phyloP scores from a whole-genome alignment of 1,140 invertebrate genomes.

The Conus betulinus region DNA sequence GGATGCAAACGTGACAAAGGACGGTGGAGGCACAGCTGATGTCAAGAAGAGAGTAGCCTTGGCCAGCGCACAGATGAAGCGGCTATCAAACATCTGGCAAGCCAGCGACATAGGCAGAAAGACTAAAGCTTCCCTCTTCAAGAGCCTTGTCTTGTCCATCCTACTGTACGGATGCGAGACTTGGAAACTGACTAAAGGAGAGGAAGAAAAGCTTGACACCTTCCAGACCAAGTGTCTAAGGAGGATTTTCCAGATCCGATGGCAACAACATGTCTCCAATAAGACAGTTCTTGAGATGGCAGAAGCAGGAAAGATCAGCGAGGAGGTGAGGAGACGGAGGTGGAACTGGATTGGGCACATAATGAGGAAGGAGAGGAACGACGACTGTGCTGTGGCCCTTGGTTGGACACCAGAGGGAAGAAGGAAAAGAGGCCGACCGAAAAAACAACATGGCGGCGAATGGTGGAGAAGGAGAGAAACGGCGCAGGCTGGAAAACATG shows the following conservation, averaged over 20 bases:
- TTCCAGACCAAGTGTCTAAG: slow-evolving; percentile 2
- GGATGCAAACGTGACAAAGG: background rate
- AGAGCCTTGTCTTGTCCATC: background rate
- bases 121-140: background rate
- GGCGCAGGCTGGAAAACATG: background rate
- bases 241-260: background rate
- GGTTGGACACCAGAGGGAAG: background rate
- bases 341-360: background rate
- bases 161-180: background rate
- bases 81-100: too few relatives aligned
- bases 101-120: too few relatives aligned
- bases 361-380: background rate
- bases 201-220: background rate
- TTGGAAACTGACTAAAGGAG: too few relatives aligned
- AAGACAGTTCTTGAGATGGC: too few relatives aligned
- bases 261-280: too few relatives aligned
- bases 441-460: slow-evolving; percentile 1
- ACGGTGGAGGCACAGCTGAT: background rate
- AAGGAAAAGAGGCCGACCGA: background rate
- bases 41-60: slow-evolving; percentile 4
- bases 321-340: background rate
- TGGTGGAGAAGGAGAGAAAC: background rate
- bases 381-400: too few relatives aligned
- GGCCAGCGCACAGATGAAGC: background rate
- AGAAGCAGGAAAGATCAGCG: background rate